Evolutionary conservation across 1,140 invertebrate species (phyloP), one percentile per base, ranked within the genome.

Genomic region (Schmidtea mediterranea): DNA sequence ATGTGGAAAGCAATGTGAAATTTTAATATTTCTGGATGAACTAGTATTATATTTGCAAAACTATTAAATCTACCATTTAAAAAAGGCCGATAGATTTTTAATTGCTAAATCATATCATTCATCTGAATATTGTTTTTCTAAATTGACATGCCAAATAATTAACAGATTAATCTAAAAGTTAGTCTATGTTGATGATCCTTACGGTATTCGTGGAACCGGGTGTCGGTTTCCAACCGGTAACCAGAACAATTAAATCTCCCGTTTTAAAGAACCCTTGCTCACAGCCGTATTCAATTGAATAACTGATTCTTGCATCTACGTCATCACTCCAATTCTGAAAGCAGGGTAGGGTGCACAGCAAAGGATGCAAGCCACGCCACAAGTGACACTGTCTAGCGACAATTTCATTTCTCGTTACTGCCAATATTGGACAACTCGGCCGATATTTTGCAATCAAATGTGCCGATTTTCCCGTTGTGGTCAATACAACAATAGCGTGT

Each of bases 201-300:
- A 94, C 75, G 53, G 87, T 95, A 71, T 95, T 95, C 59, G 89
- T 95, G 59, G 77, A 86, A 51, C 90, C 90, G 53, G 84, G 78
- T 46, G 89, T 89, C n/a, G 56, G 55, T 58, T 78, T 76, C 86
- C 87, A 94, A 56, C 90, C 90, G 15, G 89, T 95, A 16, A 95
- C 77, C 19, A 95, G 74, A 21, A 95, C 74, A 0, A 95, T 74
- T n/a, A 79, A 72, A 64, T 90, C 86, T 6, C 81, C 80, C 21
- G 71, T 60, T 55, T 78, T 76, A 51, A 95, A 70, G 65, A 95
- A 87, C 15, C 77, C 77, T 55, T 77, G 74, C 49, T 72, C 67
- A 59, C 82, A 80, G n/a, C 84, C 90, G 59, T 86, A 78, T 48
- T 77, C 71, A 48, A 97, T 71, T 18, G 81, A 86, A 57, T 73